Percentiles rank a stretch among this genome's conserved stretches.
Evolutionary conservation across 2,113 vertebrate genomes (phyloP).

Genomic region (Nestor notabilis): DNA sequence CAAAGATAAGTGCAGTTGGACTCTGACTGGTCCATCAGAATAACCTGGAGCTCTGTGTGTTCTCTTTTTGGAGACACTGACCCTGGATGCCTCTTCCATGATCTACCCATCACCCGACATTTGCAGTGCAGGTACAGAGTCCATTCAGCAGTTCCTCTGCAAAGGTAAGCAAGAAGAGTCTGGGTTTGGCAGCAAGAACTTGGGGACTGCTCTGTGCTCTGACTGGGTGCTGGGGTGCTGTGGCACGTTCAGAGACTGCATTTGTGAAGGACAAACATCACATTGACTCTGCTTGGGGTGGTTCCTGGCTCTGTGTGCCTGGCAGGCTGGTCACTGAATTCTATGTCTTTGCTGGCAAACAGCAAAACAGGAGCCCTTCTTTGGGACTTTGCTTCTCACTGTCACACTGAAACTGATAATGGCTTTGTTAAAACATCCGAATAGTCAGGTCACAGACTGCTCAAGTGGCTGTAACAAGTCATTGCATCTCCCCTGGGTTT

Average conservation of each 20-base stretch:
- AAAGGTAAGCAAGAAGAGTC: slow-evolving; percentile 70
- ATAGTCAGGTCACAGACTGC: neutral
- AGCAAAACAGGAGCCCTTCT: neutral
- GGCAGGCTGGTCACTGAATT: neutral
- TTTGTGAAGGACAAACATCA: rapidly evolving
- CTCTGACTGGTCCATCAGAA: neutral
- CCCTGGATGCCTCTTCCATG: slow-evolving; percentile 84
- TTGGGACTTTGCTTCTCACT: neutral
- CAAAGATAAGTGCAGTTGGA: neutral
- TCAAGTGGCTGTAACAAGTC: neutral
- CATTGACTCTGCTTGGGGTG: neutral
- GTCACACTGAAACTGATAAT: neutral
- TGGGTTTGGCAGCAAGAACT: neutral
- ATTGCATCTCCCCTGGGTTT: neutral
- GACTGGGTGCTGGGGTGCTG: neutral
- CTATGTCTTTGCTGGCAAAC: neutral
- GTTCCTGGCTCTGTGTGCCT: neutral
- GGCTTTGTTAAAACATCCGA: neutral
- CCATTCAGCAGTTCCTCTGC: slow-evolving; percentile 90
- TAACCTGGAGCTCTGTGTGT: neutral
- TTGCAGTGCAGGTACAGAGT: slow-evolving; percentile 83
- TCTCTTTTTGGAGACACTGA: slow-evolving; percentile 79
- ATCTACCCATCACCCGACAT: slow-evolving; percentile 81
- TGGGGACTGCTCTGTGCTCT: neutral
- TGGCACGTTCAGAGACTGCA: neutral